These are phyloP conservation scores for Phaonia tiefii DNA, from an alignment of 2,888 invertebrate genomes.

Conservation along the genomic window DNA sequence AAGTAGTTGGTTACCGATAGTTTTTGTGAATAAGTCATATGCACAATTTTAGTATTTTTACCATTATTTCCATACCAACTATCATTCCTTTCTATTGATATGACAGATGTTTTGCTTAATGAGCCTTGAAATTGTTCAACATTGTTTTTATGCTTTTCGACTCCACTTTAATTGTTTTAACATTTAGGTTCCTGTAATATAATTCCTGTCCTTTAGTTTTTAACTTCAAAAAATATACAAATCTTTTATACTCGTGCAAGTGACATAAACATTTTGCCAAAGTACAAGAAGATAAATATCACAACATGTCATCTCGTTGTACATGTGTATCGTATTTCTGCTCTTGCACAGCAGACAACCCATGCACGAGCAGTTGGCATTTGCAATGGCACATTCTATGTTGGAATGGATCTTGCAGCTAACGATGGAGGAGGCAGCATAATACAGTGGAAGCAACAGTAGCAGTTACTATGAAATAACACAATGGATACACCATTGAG, in stretches of 20 bases:
- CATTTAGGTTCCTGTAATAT: conserved; percentile 6
- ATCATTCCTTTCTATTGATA: not conserved
- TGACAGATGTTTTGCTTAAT: conserved; percentile 57
- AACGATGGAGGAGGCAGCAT: no score
- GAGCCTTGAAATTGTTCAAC: conserved; percentile 56
- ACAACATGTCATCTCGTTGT: conserved; percentile 24
- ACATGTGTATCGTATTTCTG: no score
- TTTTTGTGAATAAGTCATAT: no score
- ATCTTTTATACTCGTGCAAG: conserved; percentile 48
- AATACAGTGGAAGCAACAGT: not conserved
- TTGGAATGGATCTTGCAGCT: no score
- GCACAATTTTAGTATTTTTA: no score
- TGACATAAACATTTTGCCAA: conserved; percentile 56
- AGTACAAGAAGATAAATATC: not conserved
- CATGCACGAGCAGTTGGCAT: no score
- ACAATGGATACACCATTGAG: not conserved
- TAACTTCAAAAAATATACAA: conserved; percentile 38
- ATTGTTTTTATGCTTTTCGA: not conserved
- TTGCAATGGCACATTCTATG: no score
- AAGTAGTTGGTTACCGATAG: no score
- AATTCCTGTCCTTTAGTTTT: conserved; percentile 26
- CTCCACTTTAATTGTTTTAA: not conserved
- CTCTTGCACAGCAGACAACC: no score
- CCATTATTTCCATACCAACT: no score
- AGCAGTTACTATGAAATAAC: not conserved